These are phyloP conservation scores for Drosophila neotestacea DNA, from an alignment of 2,888 invertebrate species.

Conservation along the genomic window DNA sequence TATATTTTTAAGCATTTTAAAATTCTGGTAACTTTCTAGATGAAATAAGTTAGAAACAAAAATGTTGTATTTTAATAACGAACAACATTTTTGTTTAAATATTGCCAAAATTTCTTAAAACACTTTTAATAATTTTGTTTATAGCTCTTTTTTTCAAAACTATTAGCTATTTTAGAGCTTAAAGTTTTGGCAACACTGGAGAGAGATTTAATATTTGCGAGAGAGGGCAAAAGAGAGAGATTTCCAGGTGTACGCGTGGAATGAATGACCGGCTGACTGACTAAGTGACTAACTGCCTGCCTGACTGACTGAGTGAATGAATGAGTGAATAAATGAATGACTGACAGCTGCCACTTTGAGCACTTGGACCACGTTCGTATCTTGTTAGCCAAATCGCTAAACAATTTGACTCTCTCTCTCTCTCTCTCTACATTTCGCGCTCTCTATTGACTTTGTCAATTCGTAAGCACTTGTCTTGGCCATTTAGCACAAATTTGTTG, in stretches of 20 bases:
- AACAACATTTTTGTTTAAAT: too few relatives aligned
- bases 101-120: too few relatives aligned
- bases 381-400: conserved; percentile 41
- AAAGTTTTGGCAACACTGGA: not conserved
- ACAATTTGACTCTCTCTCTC: conserved; percentile 27
- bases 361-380: conserved; percentile 29
- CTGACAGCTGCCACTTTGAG: conserved; percentile 50
- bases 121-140: too few relatives aligned
- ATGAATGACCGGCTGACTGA: conserved; percentile 49
- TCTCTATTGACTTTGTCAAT: conserved; percentile 60
- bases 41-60: too few relatives aligned
- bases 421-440: not conserved
- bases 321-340: conserved; percentile 35
- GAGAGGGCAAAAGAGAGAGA: not conserved
- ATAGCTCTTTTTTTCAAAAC: too few relatives aligned
- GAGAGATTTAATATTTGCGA: conserved; percentile 1
- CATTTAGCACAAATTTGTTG: conserved; percentile 57
- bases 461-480: conserved; percentile 63
- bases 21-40: too few relatives aligned
- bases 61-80: too few relatives aligned
- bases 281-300: conserved; percentile 27
- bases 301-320: conserved; percentile 11
- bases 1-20: too few relatives aligned
- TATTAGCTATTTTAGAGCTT: too few relatives aligned
- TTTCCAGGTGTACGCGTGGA: conserved; percentile 19